phyloP scores from a whole-genome alignment of 1,140 invertebrate genomes.

The Dryas iulia region DNA sequence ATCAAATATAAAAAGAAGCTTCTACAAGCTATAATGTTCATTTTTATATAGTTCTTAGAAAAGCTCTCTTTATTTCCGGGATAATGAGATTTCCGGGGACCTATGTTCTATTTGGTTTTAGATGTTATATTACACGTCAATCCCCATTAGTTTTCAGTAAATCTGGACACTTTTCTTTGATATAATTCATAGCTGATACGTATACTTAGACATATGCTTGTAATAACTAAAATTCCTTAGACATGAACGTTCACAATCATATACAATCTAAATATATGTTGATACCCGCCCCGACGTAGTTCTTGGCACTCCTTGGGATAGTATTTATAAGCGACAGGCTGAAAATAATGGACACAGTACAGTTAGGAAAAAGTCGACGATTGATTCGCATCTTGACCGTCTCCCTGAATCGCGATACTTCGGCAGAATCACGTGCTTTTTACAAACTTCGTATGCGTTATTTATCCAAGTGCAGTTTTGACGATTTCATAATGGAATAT shows the following conservation, averaged over 20 bases:
- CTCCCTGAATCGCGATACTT: neutral
- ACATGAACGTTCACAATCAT: constrained; percentile 17
- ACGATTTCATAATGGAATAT: constrained; percentile 68
- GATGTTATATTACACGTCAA: too few relatives aligned
- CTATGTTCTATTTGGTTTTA: too few relatives aligned
- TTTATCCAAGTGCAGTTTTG: constrained; percentile 53
- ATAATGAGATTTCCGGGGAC: too few relatives aligned
- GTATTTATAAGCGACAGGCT: constrained; percentile 68
- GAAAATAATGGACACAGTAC: constrained; percentile 60
- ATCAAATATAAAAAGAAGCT: too few relatives aligned
- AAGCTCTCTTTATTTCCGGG: too few relatives aligned
- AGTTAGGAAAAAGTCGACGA: constrained; percentile 27
- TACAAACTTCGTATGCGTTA: constrained; percentile 47
- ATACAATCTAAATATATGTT: constrained; percentile 44
- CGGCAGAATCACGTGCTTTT: neutral
- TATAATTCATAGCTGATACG: neutral
- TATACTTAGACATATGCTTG: neutral
- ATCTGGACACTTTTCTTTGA: too few relatives aligned
- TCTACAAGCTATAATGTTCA: too few relatives aligned
- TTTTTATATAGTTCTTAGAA: too few relatives aligned
- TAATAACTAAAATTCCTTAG: constrained; percentile 18
- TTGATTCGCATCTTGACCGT: neutral
- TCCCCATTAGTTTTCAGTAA: too few relatives aligned
- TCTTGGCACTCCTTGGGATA: constrained; percentile 56
- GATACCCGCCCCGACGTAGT: constrained; percentile 26